A percentile compares a stretch with the other conserved stretches of the same genome.
phyloP scores from a whole-genome alignment of 2,888 invertebrate species.

The Phasia obesa region DNA sequence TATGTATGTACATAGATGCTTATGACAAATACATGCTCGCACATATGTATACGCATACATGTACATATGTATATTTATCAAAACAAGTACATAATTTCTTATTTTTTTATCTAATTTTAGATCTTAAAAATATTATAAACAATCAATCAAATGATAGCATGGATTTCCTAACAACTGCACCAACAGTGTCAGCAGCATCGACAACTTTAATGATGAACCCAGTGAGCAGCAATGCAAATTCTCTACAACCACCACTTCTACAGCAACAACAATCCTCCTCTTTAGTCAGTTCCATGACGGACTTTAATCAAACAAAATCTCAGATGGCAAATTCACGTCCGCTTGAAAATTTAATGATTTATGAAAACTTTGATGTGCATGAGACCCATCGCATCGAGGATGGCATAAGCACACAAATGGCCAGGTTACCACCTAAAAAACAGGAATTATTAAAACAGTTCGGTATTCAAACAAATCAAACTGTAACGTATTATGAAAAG shows the following conservation, averaged over 20 bases:
- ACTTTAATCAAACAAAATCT: conserved; percentile 50
- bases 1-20: background rate
- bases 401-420: conserved; percentile 81
- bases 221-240: conserved; percentile 44
- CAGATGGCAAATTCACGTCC: conserved; percentile 57
- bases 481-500: conserved; percentile 82
- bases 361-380: conserved; percentile 82
- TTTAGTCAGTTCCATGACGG: conserved; percentile 34
- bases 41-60: background rate
- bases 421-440: conserved; percentile 82
- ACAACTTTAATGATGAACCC: conserved; percentile 57
- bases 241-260: conserved; percentile 21
- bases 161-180: conserved; percentile 76
- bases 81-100: background rate
- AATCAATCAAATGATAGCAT: conserved; percentile 80
- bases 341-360: conserved; percentile 80
- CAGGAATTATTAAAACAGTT: conserved; percentile 83
- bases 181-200: conserved; percentile 72
- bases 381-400: conserved; percentile 82
- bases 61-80: background rate
- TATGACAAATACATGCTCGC: background rate
- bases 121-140: conserved; percentile 81
- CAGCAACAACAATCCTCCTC: conserved; percentile 34
- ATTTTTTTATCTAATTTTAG: conserved; percentile 73
- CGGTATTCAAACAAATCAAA: conserved; percentile 83